Percentiles rank a stretch among this genome's conserved stretches.
phyloP scores from a whole-genome alignment of 2,888 invertebrate species.

The Cantharis flavilabris region DNA sequence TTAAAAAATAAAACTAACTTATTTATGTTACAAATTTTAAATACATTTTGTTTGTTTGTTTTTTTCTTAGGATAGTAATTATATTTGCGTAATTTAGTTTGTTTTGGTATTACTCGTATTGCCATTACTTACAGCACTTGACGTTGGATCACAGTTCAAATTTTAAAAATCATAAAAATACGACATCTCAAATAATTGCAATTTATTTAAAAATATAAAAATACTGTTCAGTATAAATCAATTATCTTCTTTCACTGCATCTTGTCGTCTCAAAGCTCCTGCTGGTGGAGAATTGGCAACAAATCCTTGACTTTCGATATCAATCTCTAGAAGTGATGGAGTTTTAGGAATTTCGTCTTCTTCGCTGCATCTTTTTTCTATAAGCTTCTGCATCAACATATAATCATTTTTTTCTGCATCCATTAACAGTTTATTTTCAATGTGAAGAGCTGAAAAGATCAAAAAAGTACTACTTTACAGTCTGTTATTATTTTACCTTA shows the following conservation, averaged over 20 bases:
- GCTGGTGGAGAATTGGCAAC: slow-evolving; percentile 44
- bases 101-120: too few relatives aligned
- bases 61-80: too few relatives aligned
- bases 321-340: slow-evolving; percentile 48
- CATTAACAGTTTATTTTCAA: slow-evolving; percentile 84
- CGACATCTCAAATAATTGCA: not conserved
- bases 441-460: slow-evolving; percentile 66
- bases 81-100: too few relatives aligned
- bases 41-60: not conserved
- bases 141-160: too few relatives aligned
- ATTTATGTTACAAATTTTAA: slow-evolving; percentile 4
- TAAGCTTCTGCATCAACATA: slow-evolving; percentile 86
- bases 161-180: too few relatives aligned
- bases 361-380: slow-evolving; percentile 63
- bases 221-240: not conserved
- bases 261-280: slow-evolving; percentile 61
- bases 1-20: slow-evolving; percentile 3
- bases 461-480: too few relatives aligned
- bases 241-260: slow-evolving; percentile 64
- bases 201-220: not conserved
- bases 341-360: slow-evolving; percentile 43
- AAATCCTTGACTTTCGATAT: slow-evolving; percentile 50
- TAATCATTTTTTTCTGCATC: slow-evolving; percentile 93
- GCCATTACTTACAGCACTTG: too few relatives aligned
- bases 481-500: slow-evolving; percentile 15